These are phyloP conservation scores for Misgurnus anguillicaudatus DNA, from an alignment of 2,113 vertebrate genomes.

Conservation along the genomic window DNA sequence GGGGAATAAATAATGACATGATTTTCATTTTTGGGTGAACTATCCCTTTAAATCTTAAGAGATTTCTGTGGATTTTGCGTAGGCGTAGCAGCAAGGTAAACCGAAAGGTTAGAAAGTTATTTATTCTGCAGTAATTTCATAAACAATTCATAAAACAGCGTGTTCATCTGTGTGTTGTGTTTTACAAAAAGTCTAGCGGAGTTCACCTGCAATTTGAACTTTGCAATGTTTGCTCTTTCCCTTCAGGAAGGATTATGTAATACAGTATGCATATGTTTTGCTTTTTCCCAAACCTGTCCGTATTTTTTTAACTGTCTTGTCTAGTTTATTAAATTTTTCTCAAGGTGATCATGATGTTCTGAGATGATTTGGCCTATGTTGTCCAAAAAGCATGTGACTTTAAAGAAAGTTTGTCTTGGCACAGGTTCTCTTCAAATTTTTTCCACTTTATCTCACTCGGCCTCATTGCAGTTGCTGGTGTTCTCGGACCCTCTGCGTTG, in stretches of 20 bases:
- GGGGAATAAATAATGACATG: too few relatives aligned
- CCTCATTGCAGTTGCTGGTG: not conserved
- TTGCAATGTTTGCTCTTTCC: constrained; percentile 12
- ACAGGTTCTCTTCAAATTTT: not conserved
- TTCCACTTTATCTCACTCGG: constrained; percentile 4
- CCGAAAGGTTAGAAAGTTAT: not conserved
- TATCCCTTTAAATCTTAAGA: not conserved
- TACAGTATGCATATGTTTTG: constrained; percentile 14
- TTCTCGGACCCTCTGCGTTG: constrained; percentile 7
- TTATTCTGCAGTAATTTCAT: not conserved
- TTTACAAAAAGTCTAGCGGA: not conserved
- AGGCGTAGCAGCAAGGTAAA: not conserved
- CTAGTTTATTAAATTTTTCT: not conserved
- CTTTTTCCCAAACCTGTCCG: not conserved
- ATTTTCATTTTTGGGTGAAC: too few relatives aligned
- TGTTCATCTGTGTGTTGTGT: not conserved
- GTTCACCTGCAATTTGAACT: constrained; percentile 17
- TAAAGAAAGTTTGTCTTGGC: not conserved
- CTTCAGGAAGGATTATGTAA: constrained; percentile 20
- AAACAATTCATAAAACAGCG: not conserved
- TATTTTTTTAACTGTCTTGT: constrained; percentile 2
- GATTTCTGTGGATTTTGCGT: not conserved
- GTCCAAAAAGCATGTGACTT: not conserved
- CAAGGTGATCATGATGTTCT: not conserved
- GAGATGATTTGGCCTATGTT: not conserved